Base-by-base conservation (phyloP, 2,797 vertebrate genomes). In the Gadopsis bispinosus region DNA sequence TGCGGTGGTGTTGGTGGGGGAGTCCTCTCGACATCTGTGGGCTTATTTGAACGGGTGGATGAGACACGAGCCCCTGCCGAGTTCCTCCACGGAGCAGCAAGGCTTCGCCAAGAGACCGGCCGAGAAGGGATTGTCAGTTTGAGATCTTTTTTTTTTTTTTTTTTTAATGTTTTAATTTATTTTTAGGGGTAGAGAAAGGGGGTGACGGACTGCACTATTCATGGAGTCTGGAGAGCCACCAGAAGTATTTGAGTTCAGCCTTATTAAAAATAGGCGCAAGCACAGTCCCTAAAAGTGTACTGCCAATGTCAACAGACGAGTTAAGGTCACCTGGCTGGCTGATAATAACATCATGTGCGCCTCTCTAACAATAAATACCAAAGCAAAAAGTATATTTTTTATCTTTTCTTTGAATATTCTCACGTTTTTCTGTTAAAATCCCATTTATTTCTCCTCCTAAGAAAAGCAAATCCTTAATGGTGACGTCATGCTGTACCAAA, bases 1-100 rank as follows among this genome's bases (percentile, higher is more conserved):
- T 64, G 58, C 19, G 72, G 67, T 60, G 77, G 88, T 70, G 83
- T 78, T 78, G 80, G 87, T 77, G 87, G 85, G 83, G 79, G 91
- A 77, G 85, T 87, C 80, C 78, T 90, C 77, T 83, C 77, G 90
- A 91, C 90, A 92, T 93, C 89, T 91, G 90, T 90, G 89, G 82
- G 90, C 84, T 83, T 86, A 87, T 92, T 92, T 91, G 83, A 93
- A 92, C 56, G 83, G 75, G 75, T 51, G 86, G 86, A 89, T 87
- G 88, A 89, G 90, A 86, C 85, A 79, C 79, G 61, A 81, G 83
- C 88, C 89, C 80, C 80, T 83, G 90, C 81, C 76, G 89, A 90
- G 88, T 81, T 88, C 79, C 82, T 81, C 75, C 78, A 73, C 55
- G 45, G 78, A 82, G 70, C 17, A 19, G 62, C 13, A 8, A 77